A percentile compares a stretch with the other conserved stretches of the same genome.
These are phyloP conservation scores for Aphidius gifuensis DNA, from an alignment of 1,140 invertebrate genomes.

Conservation along the genomic window DNA sequence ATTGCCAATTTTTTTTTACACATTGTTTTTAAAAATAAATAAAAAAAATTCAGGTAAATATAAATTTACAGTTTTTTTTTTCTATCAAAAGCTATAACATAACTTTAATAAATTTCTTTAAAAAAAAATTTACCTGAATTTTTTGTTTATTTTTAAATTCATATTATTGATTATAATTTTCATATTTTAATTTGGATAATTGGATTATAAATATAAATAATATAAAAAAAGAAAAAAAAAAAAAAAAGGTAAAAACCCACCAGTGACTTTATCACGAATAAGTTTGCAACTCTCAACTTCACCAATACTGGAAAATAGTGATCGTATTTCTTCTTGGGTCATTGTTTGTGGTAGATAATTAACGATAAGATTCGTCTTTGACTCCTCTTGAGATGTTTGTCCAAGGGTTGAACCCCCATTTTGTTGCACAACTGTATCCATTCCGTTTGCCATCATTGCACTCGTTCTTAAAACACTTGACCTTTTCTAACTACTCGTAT, in stretches of 20 bases:
- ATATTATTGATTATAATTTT: too few relatives aligned
- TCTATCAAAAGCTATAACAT: too few relatives aligned
- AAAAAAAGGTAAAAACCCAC: conserved; percentile 56
- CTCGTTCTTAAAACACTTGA: conserved; percentile 32
- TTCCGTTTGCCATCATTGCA: conserved; percentile 81
- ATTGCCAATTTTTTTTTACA: too few relatives aligned
- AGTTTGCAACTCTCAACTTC: conserved; percentile 99
- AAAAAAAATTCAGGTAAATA: too few relatives aligned
- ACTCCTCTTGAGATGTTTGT: conserved; percentile 76
- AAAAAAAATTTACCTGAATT: too few relatives aligned
- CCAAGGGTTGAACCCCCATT: conserved; percentile 66
- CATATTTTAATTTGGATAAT: neutral
- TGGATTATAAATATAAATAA: neutral
- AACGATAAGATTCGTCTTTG: conserved; percentile 98
- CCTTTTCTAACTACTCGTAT: conserved; percentile 8
- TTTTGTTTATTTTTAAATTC: too few relatives aligned
- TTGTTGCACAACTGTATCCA: conserved; percentile 69
- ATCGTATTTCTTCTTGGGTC: conserved; percentile 98
- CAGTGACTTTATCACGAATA: conserved; percentile 96
- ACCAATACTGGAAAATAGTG: conserved; percentile 95
- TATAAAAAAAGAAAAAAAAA: neutral
- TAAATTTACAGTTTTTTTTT: too few relatives aligned
- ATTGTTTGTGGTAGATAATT: conserved; percentile 99
- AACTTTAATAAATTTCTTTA: too few relatives aligned
- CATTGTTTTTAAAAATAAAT: too few relatives aligned